Conservation (phyloP, 1,140 invertebrate genomes). For the Halictus rubicundus region DNA sequence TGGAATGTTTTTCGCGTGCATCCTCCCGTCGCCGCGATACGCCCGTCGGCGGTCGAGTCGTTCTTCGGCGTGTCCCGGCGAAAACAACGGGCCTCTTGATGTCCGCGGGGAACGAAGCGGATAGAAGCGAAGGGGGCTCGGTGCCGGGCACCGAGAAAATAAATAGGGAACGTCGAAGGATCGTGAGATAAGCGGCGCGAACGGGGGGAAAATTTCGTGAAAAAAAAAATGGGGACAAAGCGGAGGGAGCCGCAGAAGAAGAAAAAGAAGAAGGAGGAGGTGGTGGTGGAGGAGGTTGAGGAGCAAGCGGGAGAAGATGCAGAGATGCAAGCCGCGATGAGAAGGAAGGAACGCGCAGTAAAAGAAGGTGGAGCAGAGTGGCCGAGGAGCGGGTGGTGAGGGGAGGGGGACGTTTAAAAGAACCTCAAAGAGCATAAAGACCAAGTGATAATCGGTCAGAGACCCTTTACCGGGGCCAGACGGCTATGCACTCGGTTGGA, state of each 20-base stretch:
- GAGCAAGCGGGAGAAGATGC: not conserved
- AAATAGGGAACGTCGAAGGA: slow-evolving; percentile 9
- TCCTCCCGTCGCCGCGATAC: not conserved
- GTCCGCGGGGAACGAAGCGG: not conserved
- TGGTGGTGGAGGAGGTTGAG: no score
- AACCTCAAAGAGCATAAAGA: slow-evolving; percentile 75
- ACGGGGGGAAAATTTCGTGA: slow-evolving; percentile 1
- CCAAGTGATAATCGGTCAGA: slow-evolving; percentile 77
- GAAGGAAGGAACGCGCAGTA: slow-evolving; percentile 31
- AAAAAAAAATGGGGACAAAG: slow-evolving; percentile 39
- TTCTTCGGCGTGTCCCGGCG: not conserved
- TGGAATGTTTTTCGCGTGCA: not conserved
- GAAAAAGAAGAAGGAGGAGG: not conserved
- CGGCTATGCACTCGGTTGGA: slow-evolving; percentile 68
- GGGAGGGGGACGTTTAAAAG: slow-evolving; percentile 66
- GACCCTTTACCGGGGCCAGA: slow-evolving; percentile 74
- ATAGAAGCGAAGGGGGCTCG: no score
- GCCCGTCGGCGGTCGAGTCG: not conserved
- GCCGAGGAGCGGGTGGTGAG: not conserved
- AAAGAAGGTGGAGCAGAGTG: slow-evolving; percentile 29
- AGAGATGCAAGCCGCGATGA: slow-evolving; percentile 40
- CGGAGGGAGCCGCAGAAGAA: not conserved
- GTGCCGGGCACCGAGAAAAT: not conserved
- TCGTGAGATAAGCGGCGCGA: slow-evolving; percentile 18
- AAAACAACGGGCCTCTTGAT: not conserved